A percentile compares a stretch with the other conserved stretches of the same genome.
Conservation (phyloP, 2,113 vertebrate genomes). For the Symphodus melops region DNA sequence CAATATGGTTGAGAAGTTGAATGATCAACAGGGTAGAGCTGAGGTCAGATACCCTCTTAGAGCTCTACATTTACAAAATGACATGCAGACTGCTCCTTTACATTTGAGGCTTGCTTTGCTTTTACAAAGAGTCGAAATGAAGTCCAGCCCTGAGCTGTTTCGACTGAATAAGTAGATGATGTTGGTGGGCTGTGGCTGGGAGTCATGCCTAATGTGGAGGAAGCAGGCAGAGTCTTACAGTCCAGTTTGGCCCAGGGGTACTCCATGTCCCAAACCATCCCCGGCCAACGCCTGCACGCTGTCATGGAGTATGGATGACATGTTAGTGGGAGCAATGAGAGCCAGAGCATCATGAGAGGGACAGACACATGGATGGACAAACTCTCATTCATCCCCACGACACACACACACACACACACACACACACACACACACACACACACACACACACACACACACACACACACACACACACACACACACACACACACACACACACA, state of each 20-base stretch:
- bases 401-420: background rate
- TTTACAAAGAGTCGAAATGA: slow-evolving; percentile 35
- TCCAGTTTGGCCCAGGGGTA: slow-evolving; percentile 79
- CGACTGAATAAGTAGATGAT: slow-evolving; percentile 27
- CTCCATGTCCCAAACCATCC: slow-evolving; percentile 79
- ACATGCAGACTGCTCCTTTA: slow-evolving; percentile 34
- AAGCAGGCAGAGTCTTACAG: slow-evolving; percentile 76
- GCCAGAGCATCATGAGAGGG: slow-evolving; percentile 54
- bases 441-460: background rate
- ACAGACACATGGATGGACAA: slow-evolving; percentile 34
- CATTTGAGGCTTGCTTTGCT: slow-evolving; percentile 4
- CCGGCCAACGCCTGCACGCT: slow-evolving; percentile 80
- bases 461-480: background rate
- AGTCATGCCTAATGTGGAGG: slow-evolving; percentile 69
- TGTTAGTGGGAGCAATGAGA: slow-evolving; percentile 81
- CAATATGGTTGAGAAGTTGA: background rate
- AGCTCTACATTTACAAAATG: slow-evolving; percentile 31
- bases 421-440: background rate
- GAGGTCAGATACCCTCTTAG: slow-evolving; percentile 13
- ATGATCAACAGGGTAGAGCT: background rate
- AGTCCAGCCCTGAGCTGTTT: slow-evolving; percentile 9
- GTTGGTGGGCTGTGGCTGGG: slow-evolving; percentile 52
- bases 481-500: background rate
- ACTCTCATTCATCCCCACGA: background rate
- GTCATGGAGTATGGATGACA: slow-evolving; percentile 81